Evolutionary conservation across 2,797 vertebrate genomes (phyloP).

Genomic region (Micropoecilia bifurca): DNA sequence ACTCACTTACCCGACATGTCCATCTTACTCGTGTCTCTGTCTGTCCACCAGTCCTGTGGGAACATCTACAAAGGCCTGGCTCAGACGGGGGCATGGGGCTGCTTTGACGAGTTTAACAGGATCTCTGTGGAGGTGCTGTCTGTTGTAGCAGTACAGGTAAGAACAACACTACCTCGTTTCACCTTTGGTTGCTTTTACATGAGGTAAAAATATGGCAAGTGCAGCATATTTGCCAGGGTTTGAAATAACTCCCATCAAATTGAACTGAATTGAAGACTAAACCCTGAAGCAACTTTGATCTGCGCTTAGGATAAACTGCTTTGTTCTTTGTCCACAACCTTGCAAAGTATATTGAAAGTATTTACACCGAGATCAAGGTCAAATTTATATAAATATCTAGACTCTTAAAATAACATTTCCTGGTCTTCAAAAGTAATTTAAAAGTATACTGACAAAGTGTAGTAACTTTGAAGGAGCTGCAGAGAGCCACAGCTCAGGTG

Average conservation of each 20-base stretch:
- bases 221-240: not conserved
- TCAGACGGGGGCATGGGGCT: slow-evolving; percentile 97
- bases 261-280: not conserved
- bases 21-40: slow-evolving; percentile 21
- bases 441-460: not conserved
- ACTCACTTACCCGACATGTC: not conserved
- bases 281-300: not conserved
- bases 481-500: too few species aligned
- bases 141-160: slow-evolving; percentile 96
- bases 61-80: slow-evolving; percentile 98
- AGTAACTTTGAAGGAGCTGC: too few species aligned
- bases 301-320: not conserved
- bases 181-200: not conserved
- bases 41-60: slow-evolving; percentile 89
- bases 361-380: not conserved
- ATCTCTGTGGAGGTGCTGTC: slow-evolving; percentile 98
- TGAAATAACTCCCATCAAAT: not conserved
- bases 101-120: slow-evolving; percentile 98
- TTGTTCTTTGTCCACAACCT: not conserved
- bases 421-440: not conserved
- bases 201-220: not conserved
- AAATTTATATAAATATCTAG: not conserved
- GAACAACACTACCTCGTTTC: slow-evolving; percentile 21
- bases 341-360: not conserved
- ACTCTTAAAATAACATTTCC: not conserved